phyloP scores from a whole-genome alignment of 2,797 vertebrate species.

The Mareca penelope region DNA sequence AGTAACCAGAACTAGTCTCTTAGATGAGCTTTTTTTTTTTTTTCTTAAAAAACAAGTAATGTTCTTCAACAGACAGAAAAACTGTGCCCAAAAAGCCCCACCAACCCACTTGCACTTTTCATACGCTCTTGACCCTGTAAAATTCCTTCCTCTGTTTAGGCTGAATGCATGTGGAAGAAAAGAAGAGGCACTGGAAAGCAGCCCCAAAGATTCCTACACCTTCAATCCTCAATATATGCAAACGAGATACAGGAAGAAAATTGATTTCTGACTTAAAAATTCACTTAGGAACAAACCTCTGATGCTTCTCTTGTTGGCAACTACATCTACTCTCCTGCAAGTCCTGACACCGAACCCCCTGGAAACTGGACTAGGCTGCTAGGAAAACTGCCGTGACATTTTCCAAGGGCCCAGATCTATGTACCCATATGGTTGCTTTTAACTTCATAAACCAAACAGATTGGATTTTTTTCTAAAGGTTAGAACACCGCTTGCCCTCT shows the following conservation, averaged over 20 bases:
- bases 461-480: not conserved
- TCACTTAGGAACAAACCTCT: not conserved
- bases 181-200: not conserved
- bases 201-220: not conserved
- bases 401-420: not conserved
- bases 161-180: not conserved
- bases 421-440: not conserved
- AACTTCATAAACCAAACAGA: not conserved
- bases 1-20: not conserved
- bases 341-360: not conserved
- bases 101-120: not conserved
- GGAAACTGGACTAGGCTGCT: not conserved
- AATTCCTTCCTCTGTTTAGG: not conserved
- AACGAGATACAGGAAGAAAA: not conserved
- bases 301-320: not conserved
- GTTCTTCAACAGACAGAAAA: not conserved
- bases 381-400: not conserved
- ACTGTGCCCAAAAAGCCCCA: not conserved
- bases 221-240: not conserved
- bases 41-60: not conserved
- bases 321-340: not conserved
- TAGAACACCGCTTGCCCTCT: not conserved
- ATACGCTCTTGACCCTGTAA: not conserved
- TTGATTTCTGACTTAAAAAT: not conserved
- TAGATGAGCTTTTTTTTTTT: not conserved